Base-by-base conservation (phyloP, 2,888 invertebrate species). In the Dynastes hyllus region DNA sequence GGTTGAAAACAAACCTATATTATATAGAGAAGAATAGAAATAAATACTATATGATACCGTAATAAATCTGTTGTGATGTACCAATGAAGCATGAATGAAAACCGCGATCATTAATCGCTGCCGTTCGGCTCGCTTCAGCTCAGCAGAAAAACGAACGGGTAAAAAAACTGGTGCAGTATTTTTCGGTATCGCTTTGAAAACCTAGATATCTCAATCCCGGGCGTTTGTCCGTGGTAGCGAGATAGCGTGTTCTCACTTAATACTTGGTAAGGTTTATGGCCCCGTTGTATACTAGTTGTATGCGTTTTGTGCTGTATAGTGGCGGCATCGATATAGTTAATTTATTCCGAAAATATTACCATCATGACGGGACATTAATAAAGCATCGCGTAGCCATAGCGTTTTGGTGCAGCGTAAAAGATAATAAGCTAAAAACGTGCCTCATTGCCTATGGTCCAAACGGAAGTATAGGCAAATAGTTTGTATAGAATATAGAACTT, bases 51-150 rank as follows among this genome's bases (percentile, higher is more conserved):
- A 83, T 81, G 83, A 84, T 84, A 83, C 81, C 81, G 83, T 81
- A 83, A 86, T 86, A 87, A 86, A 86, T 86, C 84, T 83, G 76
- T 73, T 77, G 80, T 82, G 84, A 83, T 85, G 85, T 86, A 85
- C 85, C 87, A 87, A 84, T 86, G 85, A 86, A 87, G 85, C 87
- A 87, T 87, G 87, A 87, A 87, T 87, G 86, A 86, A 86, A 86
- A 85, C 87, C 86, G 83, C 87, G 84, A 85, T 85, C 87, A 84
- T 87, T 87, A 87, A 87, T 87, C 84, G 84, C 81, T 71, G 71
- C 61, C 61, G 58, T 45, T 58, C 40, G 53, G 27, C 45, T 61
- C 45, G 73, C 73, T 58, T 73, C 73, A 69, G 50, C 22, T 61
- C 69, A 45, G 51, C 73, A 73, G 73, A 73, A 73, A 73, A 73